A percentile compares a stretch with the other conserved stretches of the same genome.
These are phyloP conservation scores for Lophura nycthemera DNA, from an alignment of 2,113 vertebrate genomes.

Conservation along the genomic window DNA sequence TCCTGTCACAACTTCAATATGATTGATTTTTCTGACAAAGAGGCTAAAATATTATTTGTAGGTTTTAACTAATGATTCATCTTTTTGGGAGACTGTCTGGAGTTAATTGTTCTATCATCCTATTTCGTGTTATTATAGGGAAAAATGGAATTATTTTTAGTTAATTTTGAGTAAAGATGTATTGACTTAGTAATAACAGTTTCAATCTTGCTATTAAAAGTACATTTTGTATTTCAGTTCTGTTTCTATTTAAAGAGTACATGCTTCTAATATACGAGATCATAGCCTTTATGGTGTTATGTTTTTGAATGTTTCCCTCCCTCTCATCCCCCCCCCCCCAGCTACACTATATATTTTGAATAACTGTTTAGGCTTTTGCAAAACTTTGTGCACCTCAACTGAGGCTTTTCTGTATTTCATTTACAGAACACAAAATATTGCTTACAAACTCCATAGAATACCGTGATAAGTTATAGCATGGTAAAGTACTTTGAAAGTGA, in stretches of 20 bases:
- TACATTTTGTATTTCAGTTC: background rate
- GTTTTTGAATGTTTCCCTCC: background rate
- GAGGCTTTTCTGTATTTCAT: background rate
- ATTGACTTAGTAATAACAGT: background rate
- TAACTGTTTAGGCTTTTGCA: background rate
- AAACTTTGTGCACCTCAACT: background rate
- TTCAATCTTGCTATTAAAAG: background rate
- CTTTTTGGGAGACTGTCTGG: background rate
- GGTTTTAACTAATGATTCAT: background rate
- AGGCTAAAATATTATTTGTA: background rate
- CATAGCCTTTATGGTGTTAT: background rate
- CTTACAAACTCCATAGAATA: background rate
- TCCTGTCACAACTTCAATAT: background rate
- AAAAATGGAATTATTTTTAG: background rate
- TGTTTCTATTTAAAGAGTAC: background rate
- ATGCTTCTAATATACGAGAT: background rate
- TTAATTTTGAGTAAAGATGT: background rate
- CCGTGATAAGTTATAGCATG: background rate
- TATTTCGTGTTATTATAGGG: background rate
- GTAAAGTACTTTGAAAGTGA: background rate
- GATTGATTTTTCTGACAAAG: conserved; percentile 1
- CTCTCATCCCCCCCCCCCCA: background rate
- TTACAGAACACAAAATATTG: background rate
- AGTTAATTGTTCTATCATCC: background rate
- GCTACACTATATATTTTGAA: background rate